These are phyloP conservation scores for Microtus montanus DNA, from an alignment of 2,113 vertebrate species.

Conservation along the genomic window DNA sequence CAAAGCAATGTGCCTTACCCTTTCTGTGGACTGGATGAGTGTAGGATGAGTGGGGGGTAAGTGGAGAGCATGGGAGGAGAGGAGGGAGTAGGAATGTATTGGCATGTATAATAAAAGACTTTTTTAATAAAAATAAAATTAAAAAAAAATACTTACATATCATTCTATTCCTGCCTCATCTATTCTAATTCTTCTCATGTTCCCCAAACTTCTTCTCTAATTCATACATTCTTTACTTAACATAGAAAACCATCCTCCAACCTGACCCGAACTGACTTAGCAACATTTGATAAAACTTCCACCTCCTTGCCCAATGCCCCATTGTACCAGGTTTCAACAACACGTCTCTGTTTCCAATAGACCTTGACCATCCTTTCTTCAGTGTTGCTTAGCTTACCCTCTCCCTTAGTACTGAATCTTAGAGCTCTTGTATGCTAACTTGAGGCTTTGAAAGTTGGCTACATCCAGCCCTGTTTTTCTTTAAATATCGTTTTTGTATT, in stretches of 20 bases:
- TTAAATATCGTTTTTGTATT: not conserved
- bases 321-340: not conserved
- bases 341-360: rapidly evolving
- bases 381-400: rapidly evolving
- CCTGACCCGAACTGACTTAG: not conserved
- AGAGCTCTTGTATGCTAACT: not conserved
- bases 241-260: not conserved
- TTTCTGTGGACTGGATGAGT: too few species aligned
- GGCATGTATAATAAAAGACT: too few species aligned
- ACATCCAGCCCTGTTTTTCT: not conserved
- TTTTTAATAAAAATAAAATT: too few species aligned
- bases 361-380: not conserved
- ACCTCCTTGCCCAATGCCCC: rapidly evolving
- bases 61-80: too few species aligned
- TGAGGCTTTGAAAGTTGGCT: not conserved
- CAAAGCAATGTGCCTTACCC: too few species aligned
- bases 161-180: not conserved
- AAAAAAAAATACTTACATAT: not conserved
- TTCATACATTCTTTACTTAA: not conserved
- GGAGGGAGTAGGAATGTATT: too few species aligned
- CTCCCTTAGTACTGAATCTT: not conserved
- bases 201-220: not conserved
- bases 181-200: not conserved
- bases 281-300: not conserved
- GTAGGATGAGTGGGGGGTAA: too few species aligned